phyloP scores from a whole-genome alignment of 2,888 invertebrate species.

The Gisinianus flammeolus region DNA sequence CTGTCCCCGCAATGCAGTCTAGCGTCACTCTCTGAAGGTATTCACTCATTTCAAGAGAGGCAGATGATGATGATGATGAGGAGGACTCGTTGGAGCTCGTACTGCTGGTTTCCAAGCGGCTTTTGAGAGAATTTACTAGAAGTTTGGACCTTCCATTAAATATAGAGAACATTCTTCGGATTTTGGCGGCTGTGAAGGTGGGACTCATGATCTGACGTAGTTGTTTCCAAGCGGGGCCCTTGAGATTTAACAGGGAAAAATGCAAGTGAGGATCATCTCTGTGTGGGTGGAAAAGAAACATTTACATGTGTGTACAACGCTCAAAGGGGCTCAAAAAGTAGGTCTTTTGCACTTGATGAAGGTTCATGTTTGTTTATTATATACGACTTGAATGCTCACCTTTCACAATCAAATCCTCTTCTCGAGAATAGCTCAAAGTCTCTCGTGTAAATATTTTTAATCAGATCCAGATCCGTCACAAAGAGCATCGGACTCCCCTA shows the following conservation, averaged over 20 bases:
- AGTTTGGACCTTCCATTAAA: conserved; percentile 5
- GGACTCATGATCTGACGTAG: conserved; percentile 63
- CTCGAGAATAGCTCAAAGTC: conserved; percentile 30
- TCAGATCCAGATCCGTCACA: conserved; percentile 30
- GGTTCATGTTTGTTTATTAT: no score
- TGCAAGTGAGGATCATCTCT: conserved; percentile 30
- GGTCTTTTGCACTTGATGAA: no score
- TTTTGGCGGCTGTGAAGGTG: conserved; percentile 25
- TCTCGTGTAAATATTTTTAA: conserved; percentile 30
- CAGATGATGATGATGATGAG: neutral
- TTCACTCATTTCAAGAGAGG: no score
- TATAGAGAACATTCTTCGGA: conserved; percentile 11
- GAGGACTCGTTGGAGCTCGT: no score
- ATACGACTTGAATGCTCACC: no score
- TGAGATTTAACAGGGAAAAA: conserved; percentile 7
- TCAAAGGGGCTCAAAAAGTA: no score
- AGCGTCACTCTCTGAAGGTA: conserved; percentile 9
- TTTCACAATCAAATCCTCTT: conserved; percentile 19
- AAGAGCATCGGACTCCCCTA: conserved; percentile 14
- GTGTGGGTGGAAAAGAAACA: no score
- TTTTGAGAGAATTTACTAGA: neutral
- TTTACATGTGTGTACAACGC: no score
- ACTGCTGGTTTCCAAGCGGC: no score
- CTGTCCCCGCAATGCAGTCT: conserved; percentile 10
- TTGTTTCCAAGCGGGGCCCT: conserved; percentile 53